Base-by-base conservation (phyloP, 2,797 vertebrate genomes). In the Melanotaenia parkinsoni region DNA sequence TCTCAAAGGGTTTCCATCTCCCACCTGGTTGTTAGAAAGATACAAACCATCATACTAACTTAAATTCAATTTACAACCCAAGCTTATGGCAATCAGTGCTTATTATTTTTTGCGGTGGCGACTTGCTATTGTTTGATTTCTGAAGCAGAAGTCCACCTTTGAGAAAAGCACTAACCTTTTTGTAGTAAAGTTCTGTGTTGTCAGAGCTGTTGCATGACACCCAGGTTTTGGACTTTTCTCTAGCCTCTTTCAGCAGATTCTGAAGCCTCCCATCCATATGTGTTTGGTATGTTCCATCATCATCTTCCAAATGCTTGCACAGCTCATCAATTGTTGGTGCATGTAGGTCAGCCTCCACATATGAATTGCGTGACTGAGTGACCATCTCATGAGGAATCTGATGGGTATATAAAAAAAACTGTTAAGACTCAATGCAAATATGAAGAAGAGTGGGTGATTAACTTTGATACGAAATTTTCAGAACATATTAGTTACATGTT, bases 141-240 rank as follows among this genome's bases (percentile, higher is more conserved):
- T 18, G 63, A 35, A 11, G 2, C 11, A 26, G 8, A 62, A 30
- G 28, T 50, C 40, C 26, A 20, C 2, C 28, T 10, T 38, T 28
- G 14, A 51, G 0, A 0, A 69, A 13, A 72, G 5, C 16, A 77
- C 80, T 14, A 83, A 98, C 98, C 97, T 99, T 99, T 94, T 97
- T 99, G 87, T 96, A 98, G 74, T 91, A 94, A 0, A 99, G 96
- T 63, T 99, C 98, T 28, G 97, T 95, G 82, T 95, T 97, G 71
- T 99, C 96, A 0, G 89, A 59, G 86, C 96, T 97, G 86, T 94
- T 94, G 87, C 96, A 97, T 0, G 95, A 93, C 78, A 98, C 92
- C 98, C 98, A 99, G 86, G 95, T 96, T 86, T 97, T 99, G 84
- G 97, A 97, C 89, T 97, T 99, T 74, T 99, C 98, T 64, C 95